Conservation (phyloP, 2,888 invertebrate genomes). For the Acanthococcus lagerstroemiae region DNA sequence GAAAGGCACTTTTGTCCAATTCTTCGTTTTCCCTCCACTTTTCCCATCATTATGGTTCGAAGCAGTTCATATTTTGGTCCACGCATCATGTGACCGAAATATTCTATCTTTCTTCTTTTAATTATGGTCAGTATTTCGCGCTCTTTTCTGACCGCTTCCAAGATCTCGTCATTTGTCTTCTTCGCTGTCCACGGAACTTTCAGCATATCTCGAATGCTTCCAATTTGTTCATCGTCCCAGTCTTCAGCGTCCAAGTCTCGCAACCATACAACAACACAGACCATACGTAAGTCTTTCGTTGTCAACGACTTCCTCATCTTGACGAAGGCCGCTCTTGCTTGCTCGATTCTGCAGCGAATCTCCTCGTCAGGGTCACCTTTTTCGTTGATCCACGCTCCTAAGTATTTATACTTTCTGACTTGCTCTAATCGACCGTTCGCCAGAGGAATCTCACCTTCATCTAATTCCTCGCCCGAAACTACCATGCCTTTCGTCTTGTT, state of each 20-base stretch:
- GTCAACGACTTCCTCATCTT: too few relatives aligned
- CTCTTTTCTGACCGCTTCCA: too few relatives aligned
- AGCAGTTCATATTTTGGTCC: not conserved
- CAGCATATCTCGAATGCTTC: not conserved
- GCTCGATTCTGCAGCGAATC: too few relatives aligned
- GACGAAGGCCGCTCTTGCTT: too few relatives aligned
- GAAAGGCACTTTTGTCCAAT: not conserved
- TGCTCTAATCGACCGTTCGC: too few relatives aligned
- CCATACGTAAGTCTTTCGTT: not conserved
- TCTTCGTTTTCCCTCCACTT: not conserved
- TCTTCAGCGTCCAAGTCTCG: not conserved
- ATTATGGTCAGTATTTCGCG: not conserved
- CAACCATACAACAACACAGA: not conserved
- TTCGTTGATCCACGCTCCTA: too few relatives aligned
- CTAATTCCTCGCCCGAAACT: too few relatives aligned
- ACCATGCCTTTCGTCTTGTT: too few relatives aligned
- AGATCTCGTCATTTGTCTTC: not conserved
- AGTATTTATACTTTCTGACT: too few relatives aligned
- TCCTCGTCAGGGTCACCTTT: too few relatives aligned
- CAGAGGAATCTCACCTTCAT: too few relatives aligned
- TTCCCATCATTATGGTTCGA: not conserved
- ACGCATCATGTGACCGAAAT: not conserved
- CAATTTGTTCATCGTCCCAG: not conserved
- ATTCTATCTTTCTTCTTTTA: not conserved
- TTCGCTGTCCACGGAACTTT: too few relatives aligned